Evolutionary conservation across 2,888 invertebrate species (phyloP).

Genomic region (Nezara viridula): DNA sequence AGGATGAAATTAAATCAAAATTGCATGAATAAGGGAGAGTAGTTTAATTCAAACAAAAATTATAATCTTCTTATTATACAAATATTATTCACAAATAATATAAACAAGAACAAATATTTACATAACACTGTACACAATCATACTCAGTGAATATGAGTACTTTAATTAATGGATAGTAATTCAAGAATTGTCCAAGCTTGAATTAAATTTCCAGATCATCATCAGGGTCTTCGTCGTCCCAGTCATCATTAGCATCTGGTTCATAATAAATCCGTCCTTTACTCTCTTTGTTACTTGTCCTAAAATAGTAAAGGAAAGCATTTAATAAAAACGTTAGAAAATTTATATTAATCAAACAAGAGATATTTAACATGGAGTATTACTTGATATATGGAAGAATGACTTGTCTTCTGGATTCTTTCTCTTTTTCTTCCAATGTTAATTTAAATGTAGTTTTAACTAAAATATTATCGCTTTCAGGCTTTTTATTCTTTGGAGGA

Average conservation of each 20-base stretch:
- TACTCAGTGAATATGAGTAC: neutral
- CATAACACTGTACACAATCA: neutral
- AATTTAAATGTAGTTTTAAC: slow-evolving; percentile 75
- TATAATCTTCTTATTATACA: neutral
- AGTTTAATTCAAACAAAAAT: neutral
- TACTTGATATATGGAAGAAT: slow-evolving; percentile 75
- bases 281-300: slow-evolving; percentile 46
- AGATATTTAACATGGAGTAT: slow-evolving; percentile 44
- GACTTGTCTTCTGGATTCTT: slow-evolving; percentile 74
- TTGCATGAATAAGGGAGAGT: too few species aligned
- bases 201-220: slow-evolving; percentile 82
- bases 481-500: neutral
- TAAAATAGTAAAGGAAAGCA: neutral
- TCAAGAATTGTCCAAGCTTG: neutral
- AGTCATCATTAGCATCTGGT: slow-evolving; percentile 84
- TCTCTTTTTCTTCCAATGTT: slow-evolving; percentile 75
- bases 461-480: slow-evolving; percentile 43
- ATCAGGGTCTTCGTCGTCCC: slow-evolving; percentile 90
- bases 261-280: slow-evolving; percentile 78
- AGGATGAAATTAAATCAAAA: too few species aligned
- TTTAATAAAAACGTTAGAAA: neutral
- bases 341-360: neutral
- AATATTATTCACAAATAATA: neutral
- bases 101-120: neutral
- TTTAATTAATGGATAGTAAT: neutral